Evolutionary conservation across 2,797 vertebrate genomes (phyloP), one percentile per base, ranked within the genome.

Genomic region (Rhinoraja longicauda): DNA sequence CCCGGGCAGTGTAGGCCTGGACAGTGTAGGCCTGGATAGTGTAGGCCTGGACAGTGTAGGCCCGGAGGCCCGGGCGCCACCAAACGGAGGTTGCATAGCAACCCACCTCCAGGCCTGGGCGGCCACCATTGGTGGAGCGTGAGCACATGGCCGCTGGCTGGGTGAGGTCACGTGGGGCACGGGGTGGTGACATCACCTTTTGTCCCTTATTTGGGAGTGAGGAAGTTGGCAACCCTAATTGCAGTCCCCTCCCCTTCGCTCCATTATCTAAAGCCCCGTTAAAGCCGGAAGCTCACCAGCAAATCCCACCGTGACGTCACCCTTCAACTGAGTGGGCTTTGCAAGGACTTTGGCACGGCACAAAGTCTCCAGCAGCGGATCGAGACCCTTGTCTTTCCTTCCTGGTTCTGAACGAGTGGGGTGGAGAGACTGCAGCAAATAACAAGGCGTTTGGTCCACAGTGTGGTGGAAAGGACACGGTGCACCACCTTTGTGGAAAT

Each of bases 371-470:
- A 24, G 1, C 90, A 91, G n/a, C n/a, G n/a, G 0, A 17, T 12
- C 26, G 0, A 19, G 90, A n/a, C 8, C 36, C 32, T 70, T 36
- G 21, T 17, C 24, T 7, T 45, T 84, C 26, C 45, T 84, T 59
- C 19, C 45, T 84, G 24, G 21, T 84, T 7, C 9, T 24, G 53
- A 26, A 45, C 0, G 24, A 53, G 26, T 45, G 79, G 59, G 15
- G n/a, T 64, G 70, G 90, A 75, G 70, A 57, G 26, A 53, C 90
- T 92, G 70, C 90, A 29, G 90, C 70, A 92, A 92, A 73, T 92
- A 57, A 45, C 1, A 62, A 29, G 57, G 82, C n/a, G 67, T 36
- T 15, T 21, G 59, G 8, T 3, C 59, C 32, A 1, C 29, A 32
- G 32, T 26, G 15, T 88, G 2, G 10, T 24, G 21, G 19, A 67